Evolutionary conservation across 2,888 invertebrate genomes (phyloP), one percentile per base, ranked within the genome.

Genomic region (Deilephila porcellus): DNA sequence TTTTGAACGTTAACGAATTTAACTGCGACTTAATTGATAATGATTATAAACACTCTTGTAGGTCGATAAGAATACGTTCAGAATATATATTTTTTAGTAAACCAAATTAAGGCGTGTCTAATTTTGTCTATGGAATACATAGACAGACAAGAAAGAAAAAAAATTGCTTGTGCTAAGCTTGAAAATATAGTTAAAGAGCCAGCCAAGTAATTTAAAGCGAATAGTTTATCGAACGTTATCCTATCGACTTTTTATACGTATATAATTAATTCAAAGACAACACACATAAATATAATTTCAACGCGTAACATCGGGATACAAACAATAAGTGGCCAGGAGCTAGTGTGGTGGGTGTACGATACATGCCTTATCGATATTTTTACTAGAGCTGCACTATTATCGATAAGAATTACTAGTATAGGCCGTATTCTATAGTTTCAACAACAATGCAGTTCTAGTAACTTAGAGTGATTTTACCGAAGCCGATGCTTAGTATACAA

Each of bases 281-380:
- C 76, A 75, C 76, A 76, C 78, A 71, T 25, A 76, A 53, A 75
- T 78, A 81, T 75, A 78, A 53, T 70, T 56, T 75, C 63, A 70
- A 71, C 76, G 74, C 73, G 74, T 74, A 60, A 71, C 71, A 60
- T 67, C 59, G 75, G 79, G 77, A 76, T 86, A 87, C 84, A 84
- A 78, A 82, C 82, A 84, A 82, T 83, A 83, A 81, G 92, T 93
- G 92, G 92, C 93, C 93, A 92, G 92, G 91, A 91, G 92, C 89
- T 87, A 85, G 92, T 90, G 90, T 92, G 93, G 93, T 91, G 92
- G 93, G 92, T 83, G 87, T 73, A 67, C 64, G 64, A 64, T 64
- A 73, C 64, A 73, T 73, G 64, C 64, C 67, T 67, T 67, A 67
- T 67, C 67, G 67, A 67, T 67, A 67, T 0, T 52, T 52, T 52